phyloP scores from a whole-genome alignment of 2,113 vertebrate species.

The Danio rerio region GRCz12tu NC_133191.1:10451501-10452000 shows the following conservation, averaged over 20 bases:
- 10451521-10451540: too few relatives aligned
- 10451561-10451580: slow-evolving; percentile 37
- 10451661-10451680: slow-evolving; percentile 41
- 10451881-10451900: slow-evolving; percentile 34
- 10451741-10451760: slow-evolving; percentile 51
- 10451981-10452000: slow-evolving; percentile 24
- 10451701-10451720: slow-evolving; percentile 52
- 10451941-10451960: slow-evolving; percentile 49
- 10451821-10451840: slow-evolving; percentile 29
- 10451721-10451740: slow-evolving; percentile 33
- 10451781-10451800: slow-evolving; percentile 48
- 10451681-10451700: slow-evolving; percentile 46
- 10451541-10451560: slow-evolving; percentile 21
- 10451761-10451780: slow-evolving; percentile 43
- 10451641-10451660: slow-evolving; percentile 44
- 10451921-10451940: not conserved
- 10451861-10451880: slow-evolving; percentile 39
- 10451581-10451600: slow-evolving; percentile 44
- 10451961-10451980: slow-evolving; percentile 17
- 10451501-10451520: too few relatives aligned
- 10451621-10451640: slow-evolving; percentile 50
- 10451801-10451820: slow-evolving; percentile 43
- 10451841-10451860: slow-evolving; percentile 35
- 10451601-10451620: slow-evolving; percentile 38
- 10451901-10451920: slow-evolving; percentile 47